phyloP scores from a whole-genome alignment of 2,113 vertebrate genomes.

The Centrocercus urophasianus region DNA sequence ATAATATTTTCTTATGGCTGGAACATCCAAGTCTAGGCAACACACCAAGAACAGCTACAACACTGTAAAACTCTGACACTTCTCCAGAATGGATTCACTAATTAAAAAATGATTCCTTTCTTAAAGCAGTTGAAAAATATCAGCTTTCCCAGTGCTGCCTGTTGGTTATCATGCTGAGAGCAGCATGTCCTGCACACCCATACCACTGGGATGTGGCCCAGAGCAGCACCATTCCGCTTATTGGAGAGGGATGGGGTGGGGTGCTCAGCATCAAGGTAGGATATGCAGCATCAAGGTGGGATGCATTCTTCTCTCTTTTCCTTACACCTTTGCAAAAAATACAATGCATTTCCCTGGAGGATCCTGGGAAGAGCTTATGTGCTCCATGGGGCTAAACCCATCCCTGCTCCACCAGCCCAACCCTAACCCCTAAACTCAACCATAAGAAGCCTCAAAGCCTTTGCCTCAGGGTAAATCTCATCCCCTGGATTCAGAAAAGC shows the following conservation, averaged over 20 bases:
- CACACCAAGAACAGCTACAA: constrained; percentile 68
- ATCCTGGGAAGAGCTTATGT: not conserved
- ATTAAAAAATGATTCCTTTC: constrained; percentile 51
- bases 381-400: not conserved
- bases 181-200: not conserved
- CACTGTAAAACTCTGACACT: constrained; percentile 57
- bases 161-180: fast-evolving
- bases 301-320: not conserved
- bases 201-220: too few species aligned
- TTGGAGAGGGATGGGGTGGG: too few species aligned
- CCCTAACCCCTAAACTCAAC: fast-evolving
- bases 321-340: not conserved
- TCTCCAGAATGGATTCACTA: constrained; percentile 52
- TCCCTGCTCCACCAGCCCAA: not conserved
- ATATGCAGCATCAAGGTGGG: not conserved
- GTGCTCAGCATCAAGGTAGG: too few species aligned
- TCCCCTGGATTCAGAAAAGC: not conserved
- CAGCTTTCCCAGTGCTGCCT: not conserved
- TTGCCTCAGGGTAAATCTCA: not conserved
- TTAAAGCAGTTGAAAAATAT: constrained; percentile 31
- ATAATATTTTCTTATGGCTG: constrained; percentile 65
- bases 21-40: constrained; percentile 66
- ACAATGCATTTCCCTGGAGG: not conserved
- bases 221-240: too few species aligned
- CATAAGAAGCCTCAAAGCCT: not conserved